A percentile compares a stretch with the other conserved stretches of the same genome.
These are phyloP conservation scores for Ooceraea biroi DNA, from an alignment of 1,140 invertebrate genomes.

Conservation along the genomic window DNA sequence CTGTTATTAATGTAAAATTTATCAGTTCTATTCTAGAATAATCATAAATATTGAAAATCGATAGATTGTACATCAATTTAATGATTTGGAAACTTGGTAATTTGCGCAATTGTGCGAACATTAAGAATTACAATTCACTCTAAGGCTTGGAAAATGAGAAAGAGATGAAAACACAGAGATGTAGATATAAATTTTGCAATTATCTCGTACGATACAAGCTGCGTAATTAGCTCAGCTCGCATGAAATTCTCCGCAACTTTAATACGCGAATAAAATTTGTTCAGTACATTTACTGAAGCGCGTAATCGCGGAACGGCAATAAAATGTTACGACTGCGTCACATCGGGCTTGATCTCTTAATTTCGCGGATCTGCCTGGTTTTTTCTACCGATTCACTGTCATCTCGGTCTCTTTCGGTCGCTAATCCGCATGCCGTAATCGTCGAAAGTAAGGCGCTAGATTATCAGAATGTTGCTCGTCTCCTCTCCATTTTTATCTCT, in stretches of 20 bases:
- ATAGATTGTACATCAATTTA: background rate
- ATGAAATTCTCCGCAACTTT: background rate
- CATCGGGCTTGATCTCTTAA: constrained; percentile 47
- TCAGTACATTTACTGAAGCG: constrained; percentile 7
- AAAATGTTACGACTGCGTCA: constrained; percentile 53
- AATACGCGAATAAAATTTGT: constrained; percentile 11
- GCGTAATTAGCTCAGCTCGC: background rate
- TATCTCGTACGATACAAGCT: background rate
- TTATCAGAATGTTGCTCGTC: constrained; percentile 61
- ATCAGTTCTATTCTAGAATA: background rate
- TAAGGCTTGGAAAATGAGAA: background rate
- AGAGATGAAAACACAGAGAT: background rate
- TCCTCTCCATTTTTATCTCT: constrained; percentile 55
- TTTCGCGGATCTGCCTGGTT: constrained; percentile 39
- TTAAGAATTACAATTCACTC: background rate
- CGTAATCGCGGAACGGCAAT: constrained; percentile 8
- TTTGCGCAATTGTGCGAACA: background rate
- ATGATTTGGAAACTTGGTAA: constrained; percentile 5
- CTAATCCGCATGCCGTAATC: constrained; percentile 60
- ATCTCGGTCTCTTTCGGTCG: constrained; percentile 4
- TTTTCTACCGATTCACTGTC: constrained; percentile 14
- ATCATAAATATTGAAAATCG: background rate
- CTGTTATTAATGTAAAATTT: background rate
- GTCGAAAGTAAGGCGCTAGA: constrained; percentile 54
- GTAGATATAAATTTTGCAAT: background rate